A percentile compares a stretch with the other conserved stretches of the same genome.
Evolutionary conservation across 2,888 invertebrate genomes (phyloP).

Genomic region (Cantharis rustica): DNA sequence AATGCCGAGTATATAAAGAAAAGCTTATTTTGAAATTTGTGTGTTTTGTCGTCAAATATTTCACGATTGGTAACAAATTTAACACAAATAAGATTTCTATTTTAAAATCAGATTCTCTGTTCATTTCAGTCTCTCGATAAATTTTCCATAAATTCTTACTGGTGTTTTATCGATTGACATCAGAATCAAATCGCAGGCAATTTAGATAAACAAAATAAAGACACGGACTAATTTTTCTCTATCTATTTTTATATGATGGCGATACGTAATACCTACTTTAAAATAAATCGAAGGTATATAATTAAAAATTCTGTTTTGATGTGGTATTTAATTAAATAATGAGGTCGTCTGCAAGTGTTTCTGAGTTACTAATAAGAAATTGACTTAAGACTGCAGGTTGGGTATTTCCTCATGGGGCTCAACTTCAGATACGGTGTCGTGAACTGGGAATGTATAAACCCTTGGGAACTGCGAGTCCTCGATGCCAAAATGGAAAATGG

Average conservation of each 20-base stretch:
- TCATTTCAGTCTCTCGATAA: neutral
- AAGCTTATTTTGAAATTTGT: neutral
- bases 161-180: neutral
- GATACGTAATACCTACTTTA: neutral
- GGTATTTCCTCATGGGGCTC: slow-evolving; percentile 78
- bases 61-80: neutral
- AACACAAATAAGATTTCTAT: neutral
- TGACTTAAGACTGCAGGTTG: slow-evolving; percentile 62
- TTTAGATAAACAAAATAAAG: neutral
- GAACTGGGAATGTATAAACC: slow-evolving; percentile 85
- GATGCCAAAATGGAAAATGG: slow-evolving; percentile 85
- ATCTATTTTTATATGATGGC: neutral
- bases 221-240: neutral
- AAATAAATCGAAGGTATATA: neutral
- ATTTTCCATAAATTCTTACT: neutral
- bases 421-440: slow-evolving; percentile 75
- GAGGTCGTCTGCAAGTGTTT: slow-evolving; percentile 17
- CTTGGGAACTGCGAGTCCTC: slow-evolving; percentile 74
- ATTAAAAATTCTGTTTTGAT: neutral
- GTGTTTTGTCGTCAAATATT: neutral
- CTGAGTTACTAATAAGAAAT: slow-evolving; percentile 34
- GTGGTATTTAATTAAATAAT: slow-evolving; percentile 9
- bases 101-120: neutral
- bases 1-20: neutral
- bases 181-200: neutral